Evolutionary conservation across 1,140 invertebrate species (phyloP), one percentile per base, ranked within the genome.

Genomic region (Macrostomum lignano): DNA sequence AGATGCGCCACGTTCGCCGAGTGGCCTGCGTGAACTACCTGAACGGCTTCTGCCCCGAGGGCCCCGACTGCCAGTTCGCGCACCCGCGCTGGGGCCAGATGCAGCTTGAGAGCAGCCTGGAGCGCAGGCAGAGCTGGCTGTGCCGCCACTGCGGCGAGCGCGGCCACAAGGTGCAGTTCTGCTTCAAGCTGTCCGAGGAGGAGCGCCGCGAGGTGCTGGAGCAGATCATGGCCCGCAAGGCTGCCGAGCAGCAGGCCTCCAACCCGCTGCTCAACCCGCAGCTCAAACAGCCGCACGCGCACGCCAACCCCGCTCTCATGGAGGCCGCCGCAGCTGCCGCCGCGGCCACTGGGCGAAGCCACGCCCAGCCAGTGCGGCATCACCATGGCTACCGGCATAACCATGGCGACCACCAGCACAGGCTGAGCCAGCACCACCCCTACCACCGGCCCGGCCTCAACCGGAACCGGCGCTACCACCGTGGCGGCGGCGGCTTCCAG

Each of bases 21-120:
- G 79, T 96, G 7, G 61, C 96, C 1, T 98, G 91, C 57, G 75
- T 77, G 53, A 84, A 84, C 48, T 98, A 94, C 54, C 54, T 94
- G 23, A 70, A 76, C 44, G 91, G 91, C 5, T 88, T 96, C 52
- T 98, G 91, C 61, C 72, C 78, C 0, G 79, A 93, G 33, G 91
- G 91, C 3, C 58, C 71, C 0, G 67, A 67, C 31, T 98, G 91
- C 64, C 93, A 94, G 70, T 88, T 73, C 58, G 76, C 91, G 68
- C 84, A 96, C 7, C 4, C 20, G 3, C 14, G 32, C n/a, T 33
- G 24, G 5, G 4, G 7, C 14, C 32, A 24, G 13, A 24, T n/a
- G 23, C 23, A 24, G 9, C 13, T 9, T 9, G 9, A 24, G 23
- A 24, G 13, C 9, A 9, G 13, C 23, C 13, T 24, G 13, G 23